Conservation (phyloP, 2,797 vertebrate genomes). For the Bovichtus diacanthus region DNA sequence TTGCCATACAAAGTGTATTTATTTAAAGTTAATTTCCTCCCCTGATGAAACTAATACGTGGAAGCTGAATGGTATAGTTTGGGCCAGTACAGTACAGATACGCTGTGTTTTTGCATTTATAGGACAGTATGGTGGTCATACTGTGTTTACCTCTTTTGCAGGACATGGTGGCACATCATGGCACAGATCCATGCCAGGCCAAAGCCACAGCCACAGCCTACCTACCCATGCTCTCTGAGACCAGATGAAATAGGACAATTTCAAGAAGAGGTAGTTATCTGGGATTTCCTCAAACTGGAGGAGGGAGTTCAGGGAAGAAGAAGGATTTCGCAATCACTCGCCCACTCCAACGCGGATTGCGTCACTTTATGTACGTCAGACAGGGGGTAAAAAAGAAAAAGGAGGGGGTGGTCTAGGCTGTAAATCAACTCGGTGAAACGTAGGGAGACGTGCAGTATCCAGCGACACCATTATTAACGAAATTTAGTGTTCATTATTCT, state of each 20-base stretch:
- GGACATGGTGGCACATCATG: not conserved
- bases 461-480: not conserved
- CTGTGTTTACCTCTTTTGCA: not conserved
- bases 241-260: conserved; percentile 28
- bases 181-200: not conserved
- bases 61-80: not conserved
- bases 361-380: conserved; percentile 70
- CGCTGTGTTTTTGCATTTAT: no score
- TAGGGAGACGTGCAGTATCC: not conserved
- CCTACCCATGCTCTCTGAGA: conserved; percentile 8
- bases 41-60: not conserved
- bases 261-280: conserved; percentile 46
- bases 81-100: not conserved
- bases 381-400: not conserved
- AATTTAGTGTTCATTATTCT: not conserved
- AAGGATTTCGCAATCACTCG: conserved; percentile 61
- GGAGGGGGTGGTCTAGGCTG: not conserved
- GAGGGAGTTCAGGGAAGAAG: conserved; percentile 3
- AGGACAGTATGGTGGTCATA: not conserved
- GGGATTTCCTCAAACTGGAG: conserved; percentile 73
- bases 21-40: not conserved
- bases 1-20: not conserved
- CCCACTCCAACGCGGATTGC: conserved; percentile 53
- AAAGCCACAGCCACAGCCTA: conserved; percentile 9
- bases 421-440: conserved; percentile 13